These are phyloP conservation scores for Lasiommata megera DNA, from an alignment of 2,888 invertebrate genomes.

Conservation along the genomic window DNA sequence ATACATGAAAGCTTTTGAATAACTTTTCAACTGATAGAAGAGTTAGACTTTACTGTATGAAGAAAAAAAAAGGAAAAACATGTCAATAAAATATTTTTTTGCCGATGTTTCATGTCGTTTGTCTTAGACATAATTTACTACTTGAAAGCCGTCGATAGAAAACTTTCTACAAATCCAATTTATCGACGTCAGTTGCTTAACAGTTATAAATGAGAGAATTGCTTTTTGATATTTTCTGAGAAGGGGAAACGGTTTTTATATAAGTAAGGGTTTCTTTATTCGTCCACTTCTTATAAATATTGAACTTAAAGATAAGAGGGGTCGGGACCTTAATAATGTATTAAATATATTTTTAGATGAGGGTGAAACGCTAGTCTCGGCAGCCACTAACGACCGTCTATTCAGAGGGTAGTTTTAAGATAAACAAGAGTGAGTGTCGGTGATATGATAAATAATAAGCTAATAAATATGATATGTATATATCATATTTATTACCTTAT, in stretches of 20 bases:
- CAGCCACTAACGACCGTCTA: neutral
- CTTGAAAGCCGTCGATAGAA: constrained; percentile 12
- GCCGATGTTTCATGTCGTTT: neutral
- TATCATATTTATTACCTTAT: no score
- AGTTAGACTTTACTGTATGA: neutral
- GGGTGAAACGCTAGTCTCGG: neutral
- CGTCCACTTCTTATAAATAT: neutral
- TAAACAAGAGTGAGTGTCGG: neutral
- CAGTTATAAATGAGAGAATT: constrained; percentile 14
- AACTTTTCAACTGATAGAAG: no score
- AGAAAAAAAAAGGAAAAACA: neutral
- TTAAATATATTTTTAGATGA: neutral
- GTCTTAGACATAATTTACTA: constrained; percentile 14
- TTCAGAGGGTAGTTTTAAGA: neutral
- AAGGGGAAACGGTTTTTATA: constrained; percentile 1
- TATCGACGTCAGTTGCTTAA: constrained; percentile 12
- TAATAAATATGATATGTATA: no score
- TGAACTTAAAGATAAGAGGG: neutral
- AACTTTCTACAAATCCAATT: constrained; percentile 16
- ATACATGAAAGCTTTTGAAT: no score
- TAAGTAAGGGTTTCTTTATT: neutral
- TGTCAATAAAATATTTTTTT: neutral
- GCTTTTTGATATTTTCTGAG: constrained; percentile 12
- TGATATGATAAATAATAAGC: no score
- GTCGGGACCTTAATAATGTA: constrained; percentile 2